Percentiles rank a stretch among this genome's conserved stretches.
Conservation (phyloP, 2,113 vertebrate species). For the Planiliza haematocheilus region DNA sequence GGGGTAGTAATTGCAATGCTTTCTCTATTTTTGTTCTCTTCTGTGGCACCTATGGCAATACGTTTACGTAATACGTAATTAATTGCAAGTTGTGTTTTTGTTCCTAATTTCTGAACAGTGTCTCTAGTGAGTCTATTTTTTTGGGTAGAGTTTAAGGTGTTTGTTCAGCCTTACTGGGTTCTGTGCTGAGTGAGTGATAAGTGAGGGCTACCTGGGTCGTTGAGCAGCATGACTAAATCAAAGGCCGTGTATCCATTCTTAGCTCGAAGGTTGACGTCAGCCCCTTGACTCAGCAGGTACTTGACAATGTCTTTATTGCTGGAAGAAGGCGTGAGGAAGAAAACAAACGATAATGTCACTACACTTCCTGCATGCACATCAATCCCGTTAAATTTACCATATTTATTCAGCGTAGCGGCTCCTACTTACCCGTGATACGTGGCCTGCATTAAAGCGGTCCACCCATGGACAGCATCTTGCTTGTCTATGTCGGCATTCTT, state of each 20-base stretch:
- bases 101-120: too few species aligned
- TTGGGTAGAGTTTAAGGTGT: too few species aligned
- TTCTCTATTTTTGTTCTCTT: too few species aligned
- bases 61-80: too few species aligned
- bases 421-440: constrained; percentile 93
- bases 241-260: constrained; percentile 98
- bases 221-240: constrained; percentile 96
- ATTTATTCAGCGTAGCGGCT: neutral
- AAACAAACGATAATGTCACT: neutral
- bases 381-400: neutral
- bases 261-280: constrained; percentile 92
- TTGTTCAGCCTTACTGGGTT: neutral
- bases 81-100: too few species aligned
- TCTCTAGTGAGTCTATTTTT: too few species aligned
- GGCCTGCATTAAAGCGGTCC: constrained; percentile 98
- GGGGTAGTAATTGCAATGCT: too few species aligned
- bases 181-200: neutral
- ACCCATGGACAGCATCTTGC: constrained; percentile 93
- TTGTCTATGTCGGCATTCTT: constrained; percentile 91
- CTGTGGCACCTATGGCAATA: too few species aligned
- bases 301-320: constrained; percentile 97
- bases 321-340: neutral
- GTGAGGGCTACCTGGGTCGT: constrained; percentile 89
- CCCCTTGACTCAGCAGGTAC: constrained; percentile 93
- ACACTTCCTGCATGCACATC: neutral